Conservation (phyloP, 92 coral and sea anemone genomes). For the Phymanthus crucifer region DNA sequence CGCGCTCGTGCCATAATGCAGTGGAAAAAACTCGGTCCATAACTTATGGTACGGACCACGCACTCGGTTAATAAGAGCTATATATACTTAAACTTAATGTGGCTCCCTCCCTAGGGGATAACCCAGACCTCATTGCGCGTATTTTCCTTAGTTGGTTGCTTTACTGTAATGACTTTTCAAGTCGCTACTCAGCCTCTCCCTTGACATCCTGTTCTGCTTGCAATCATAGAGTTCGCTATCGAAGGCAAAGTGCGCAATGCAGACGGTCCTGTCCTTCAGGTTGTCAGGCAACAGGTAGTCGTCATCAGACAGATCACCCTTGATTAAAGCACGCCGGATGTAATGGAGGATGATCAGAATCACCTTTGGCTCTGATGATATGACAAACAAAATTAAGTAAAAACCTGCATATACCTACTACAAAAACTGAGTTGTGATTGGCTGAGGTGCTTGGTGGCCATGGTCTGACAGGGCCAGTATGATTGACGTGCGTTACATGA, state of each 20-base stretch:
- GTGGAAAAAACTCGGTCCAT: too few relatives aligned
- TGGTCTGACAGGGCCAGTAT: too few relatives aligned
- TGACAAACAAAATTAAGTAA: not conserved
- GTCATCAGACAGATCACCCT: conserved; percentile 21
- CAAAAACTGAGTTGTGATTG: too few relatives aligned
- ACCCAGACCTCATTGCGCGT: too few relatives aligned
- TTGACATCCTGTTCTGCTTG: not conserved
- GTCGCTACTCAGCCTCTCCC: conserved; percentile 12
- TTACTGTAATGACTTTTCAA: not conserved
- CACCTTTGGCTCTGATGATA: conserved; percentile 17
- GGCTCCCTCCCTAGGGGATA: too few relatives aligned
- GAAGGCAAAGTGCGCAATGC: conserved; percentile 30
- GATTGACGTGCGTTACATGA: too few relatives aligned
- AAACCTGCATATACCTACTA: not conserved
- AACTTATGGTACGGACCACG: too few relatives aligned
- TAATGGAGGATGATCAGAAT: conserved; percentile 21
- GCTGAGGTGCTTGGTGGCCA: not conserved
- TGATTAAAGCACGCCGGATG: conserved; percentile 9
- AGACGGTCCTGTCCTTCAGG: conserved; percentile 8
- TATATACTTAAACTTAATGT: too few relatives aligned
- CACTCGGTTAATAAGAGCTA: too few relatives aligned
- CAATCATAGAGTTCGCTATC: conserved; percentile 29
- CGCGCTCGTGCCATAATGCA: too few relatives aligned
- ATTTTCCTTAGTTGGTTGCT: too few relatives aligned
- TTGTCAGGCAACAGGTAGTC: conserved; percentile 28